Evolutionary conservation across 2,888 invertebrate species (phyloP), one percentile per base, ranked within the genome.

Genomic region (Mimas tiliae): DNA sequence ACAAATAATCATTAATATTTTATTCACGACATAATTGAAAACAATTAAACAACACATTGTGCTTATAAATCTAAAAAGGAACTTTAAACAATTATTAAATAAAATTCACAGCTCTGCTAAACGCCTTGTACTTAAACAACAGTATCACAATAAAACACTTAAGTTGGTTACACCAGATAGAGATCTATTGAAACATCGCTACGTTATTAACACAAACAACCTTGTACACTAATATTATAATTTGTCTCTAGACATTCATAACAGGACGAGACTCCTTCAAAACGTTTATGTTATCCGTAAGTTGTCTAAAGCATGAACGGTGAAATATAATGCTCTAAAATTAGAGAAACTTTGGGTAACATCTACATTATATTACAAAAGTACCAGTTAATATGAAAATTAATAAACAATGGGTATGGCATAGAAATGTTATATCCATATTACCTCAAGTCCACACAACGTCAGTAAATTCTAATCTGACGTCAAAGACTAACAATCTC

Each of bases 111-210:
- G 77, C 75, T 76, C 69, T 21, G 38, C 63, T 65, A 72, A 73
- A 73, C 62, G 69, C 74, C 64, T 78, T 75, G 70, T 74, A 77
- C 71, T 70, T 72, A 71, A 76, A 79, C 70, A 76, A 67, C 72
- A 74, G 73, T 81, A 83, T 84, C 81, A 85, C 83, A 80, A 80
- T 74, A 50, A 78, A 81, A 78, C 67, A 69, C 19, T 65, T 69
- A 68, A 71, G 67, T 70, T 55, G 74, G 75, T 79, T 76, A 72
- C 65, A 78, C 70, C 69, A 69, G 58, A 77, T 67, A 76, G 66
- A 74, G 62, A 73, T 76, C 68, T 68, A 55, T 67, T 53, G 66
- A 67, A 69, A 52, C 12, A 47, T 47, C n/a, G 33, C 12, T 21
- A 65, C 33, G 47, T 16, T 42, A 51, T 64, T 12, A 47, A 62